Evolutionary conservation across 2,888 invertebrate genomes (phyloP), one percentile per base, ranked within the genome.

Genomic region (Sarcophaga rosellei): DNA sequence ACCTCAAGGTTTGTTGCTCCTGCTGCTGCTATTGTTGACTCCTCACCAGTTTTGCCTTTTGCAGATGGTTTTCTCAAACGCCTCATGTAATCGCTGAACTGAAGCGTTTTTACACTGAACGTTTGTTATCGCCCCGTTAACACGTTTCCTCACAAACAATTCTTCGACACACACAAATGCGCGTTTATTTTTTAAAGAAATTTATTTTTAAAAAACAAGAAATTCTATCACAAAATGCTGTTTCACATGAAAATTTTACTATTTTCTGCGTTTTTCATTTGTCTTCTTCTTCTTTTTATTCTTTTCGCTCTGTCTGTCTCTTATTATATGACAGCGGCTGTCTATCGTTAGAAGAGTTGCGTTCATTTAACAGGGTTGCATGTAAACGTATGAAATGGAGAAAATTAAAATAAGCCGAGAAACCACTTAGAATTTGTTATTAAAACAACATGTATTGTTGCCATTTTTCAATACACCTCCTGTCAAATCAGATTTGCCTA

Each of bases 51-150:
- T 84, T 86, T 86, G 70, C 81, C 78, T 74, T 86, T 86, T 81
- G 84, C 86, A 78, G 86, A 81, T 65, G 69, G 81, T 81, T 86
- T 86, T 86, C 86, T 74, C 86, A 86, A 75, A 66, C 86, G 86
- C 86, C 86, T 86, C 86, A 86, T 86, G 81, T 86, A 84, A 86
- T 78, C 70, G 66, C 65, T 57, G 74, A 78, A 70, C 69, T 70
- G 10, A 35, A 35, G 65, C 35, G 65, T 45, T 21, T 75, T 75
- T 75, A 57, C 44, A n/a, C 20, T 63, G 15, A 65, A 80, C 21
- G 74, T 68, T 66, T 47, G 11, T 69, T 75, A 35, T 17, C 17
- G 23, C n/a, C 57, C 72, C 59, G 80, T 86, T 20, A 66, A 61
- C 23, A 17, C 45, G n/a, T 20, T 47, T 21, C 59, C 6, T 57